Evolutionary conservation across 1,140 invertebrate species (phyloP).

Genomic region (Drosophila sproati): DNA sequence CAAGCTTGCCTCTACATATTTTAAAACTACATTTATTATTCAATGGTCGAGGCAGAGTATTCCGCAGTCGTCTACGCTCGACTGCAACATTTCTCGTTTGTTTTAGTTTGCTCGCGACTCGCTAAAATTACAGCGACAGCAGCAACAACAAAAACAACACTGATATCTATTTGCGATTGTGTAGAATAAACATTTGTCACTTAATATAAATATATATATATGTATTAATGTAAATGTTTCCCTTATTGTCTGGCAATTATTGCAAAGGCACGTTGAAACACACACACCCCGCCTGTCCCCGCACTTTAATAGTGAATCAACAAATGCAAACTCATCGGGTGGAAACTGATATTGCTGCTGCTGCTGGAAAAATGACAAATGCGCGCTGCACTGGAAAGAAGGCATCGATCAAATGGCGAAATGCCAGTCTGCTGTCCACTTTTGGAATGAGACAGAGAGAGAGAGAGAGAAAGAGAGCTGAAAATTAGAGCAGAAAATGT

Average conservation of each 20-base stretch:
- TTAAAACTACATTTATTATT: no score
- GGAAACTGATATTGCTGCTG: not conserved
- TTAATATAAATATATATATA: not conserved
- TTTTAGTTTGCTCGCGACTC: no score
- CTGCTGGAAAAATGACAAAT: not conserved
- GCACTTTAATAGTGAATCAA: not conserved
- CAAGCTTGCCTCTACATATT: no score
- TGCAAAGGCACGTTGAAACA: not conserved
- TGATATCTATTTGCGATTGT: no score
- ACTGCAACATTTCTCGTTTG: no score
- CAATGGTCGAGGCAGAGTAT: no score
- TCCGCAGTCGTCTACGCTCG: no score
- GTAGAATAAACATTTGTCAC: no score
- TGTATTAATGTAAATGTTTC: not conserved
- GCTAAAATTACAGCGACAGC: not conserved
- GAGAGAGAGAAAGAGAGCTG: not conserved
- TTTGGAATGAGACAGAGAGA: not conserved
- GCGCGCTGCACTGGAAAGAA: not conserved
- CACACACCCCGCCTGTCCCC: not conserved
- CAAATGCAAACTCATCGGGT: no score
- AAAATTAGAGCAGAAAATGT: conserved; percentile 21
- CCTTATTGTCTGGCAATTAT: not conserved
- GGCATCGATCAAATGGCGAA: conserved; percentile 12
- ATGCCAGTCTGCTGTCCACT: not conserved
- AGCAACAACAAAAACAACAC: not conserved